phyloP scores from a whole-genome alignment of 2,888 invertebrate species.

The Bembecia ichneumoniformis region DNA sequence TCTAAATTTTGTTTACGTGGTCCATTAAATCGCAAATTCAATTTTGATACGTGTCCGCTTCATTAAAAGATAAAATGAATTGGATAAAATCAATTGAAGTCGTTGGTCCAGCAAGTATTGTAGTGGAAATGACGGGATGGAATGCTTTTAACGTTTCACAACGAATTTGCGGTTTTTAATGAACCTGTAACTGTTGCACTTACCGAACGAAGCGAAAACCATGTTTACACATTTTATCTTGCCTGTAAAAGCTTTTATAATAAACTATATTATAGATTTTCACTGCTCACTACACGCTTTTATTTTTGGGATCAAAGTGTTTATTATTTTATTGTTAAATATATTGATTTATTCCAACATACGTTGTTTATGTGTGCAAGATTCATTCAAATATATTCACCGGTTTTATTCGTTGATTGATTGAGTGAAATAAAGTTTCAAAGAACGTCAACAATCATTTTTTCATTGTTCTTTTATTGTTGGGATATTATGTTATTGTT shows the following conservation, averaged over 20 bases:
- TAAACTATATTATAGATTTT: no score
- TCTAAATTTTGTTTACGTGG: not conserved
- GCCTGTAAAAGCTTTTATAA: slow-evolving; percentile 19
- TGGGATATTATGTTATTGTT: no score
- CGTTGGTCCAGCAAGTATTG: slow-evolving; percentile 3
- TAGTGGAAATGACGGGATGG: slow-evolving; percentile 7
- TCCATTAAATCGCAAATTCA: not conserved
- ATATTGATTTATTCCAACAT: no score
- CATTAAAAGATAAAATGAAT: not conserved
- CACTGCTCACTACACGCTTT: no score
- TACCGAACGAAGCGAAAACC: slow-evolving; percentile 13
- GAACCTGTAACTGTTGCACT: slow-evolving; percentile 17
- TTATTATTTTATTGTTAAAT: no score
- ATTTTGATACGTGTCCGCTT: not conserved
- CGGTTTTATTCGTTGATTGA: no score
- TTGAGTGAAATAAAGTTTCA: no score
- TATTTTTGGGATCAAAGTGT: no score
- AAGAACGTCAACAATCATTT: no score
- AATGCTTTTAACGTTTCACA: slow-evolving; percentile 4
- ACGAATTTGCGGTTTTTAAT: slow-evolving; percentile 5
- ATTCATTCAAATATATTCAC: no score
- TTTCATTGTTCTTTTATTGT: no score
- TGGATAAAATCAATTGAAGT: not conserved
- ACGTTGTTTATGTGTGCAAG: no score
- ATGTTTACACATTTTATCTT: slow-evolving; percentile 13